phyloP scores from a whole-genome alignment of 64 coral and sea anemone genomes.

The Montipora foliosa region DNA sequence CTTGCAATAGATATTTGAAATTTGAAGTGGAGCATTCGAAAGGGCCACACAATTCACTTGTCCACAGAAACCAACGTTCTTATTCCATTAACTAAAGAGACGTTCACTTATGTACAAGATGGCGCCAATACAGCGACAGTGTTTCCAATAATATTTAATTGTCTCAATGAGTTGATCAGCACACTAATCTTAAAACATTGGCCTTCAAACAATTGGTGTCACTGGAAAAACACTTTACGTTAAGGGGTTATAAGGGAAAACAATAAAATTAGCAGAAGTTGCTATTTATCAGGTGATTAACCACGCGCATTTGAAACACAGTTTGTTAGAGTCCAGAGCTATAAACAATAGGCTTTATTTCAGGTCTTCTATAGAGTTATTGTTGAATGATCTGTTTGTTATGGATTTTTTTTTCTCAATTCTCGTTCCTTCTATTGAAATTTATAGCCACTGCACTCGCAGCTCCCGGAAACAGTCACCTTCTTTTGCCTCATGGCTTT shows the following conservation, averaged over 20 bases:
- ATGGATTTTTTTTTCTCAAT: too few species aligned
- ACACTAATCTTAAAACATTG: background rate
- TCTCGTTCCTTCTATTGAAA: background rate
- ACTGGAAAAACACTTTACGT: background rate
- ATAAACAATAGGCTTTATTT: too few species aligned
- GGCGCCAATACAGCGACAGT: background rate
- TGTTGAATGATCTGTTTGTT: too few species aligned
- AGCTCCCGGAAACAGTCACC: too few species aligned
- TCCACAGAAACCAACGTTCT: background rate
- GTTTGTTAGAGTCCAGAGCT: too few species aligned
- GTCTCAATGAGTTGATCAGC: background rate
- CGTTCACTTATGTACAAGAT: conserved; percentile 1
- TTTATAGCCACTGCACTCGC: background rate
- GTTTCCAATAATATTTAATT: background rate
- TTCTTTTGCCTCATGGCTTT: background rate
- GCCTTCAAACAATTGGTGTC: too few species aligned
- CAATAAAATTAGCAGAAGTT: background rate
- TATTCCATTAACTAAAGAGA: background rate
- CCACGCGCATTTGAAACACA: background rate
- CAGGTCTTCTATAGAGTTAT: too few species aligned
- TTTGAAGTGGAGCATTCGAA: background rate
- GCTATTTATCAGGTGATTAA: background rate
- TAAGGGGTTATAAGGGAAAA: background rate
- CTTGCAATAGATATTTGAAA: background rate
- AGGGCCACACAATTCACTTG: background rate